Conservation (phyloP, 1,140 invertebrate species). For the Dreissena polymorpha region DNA sequence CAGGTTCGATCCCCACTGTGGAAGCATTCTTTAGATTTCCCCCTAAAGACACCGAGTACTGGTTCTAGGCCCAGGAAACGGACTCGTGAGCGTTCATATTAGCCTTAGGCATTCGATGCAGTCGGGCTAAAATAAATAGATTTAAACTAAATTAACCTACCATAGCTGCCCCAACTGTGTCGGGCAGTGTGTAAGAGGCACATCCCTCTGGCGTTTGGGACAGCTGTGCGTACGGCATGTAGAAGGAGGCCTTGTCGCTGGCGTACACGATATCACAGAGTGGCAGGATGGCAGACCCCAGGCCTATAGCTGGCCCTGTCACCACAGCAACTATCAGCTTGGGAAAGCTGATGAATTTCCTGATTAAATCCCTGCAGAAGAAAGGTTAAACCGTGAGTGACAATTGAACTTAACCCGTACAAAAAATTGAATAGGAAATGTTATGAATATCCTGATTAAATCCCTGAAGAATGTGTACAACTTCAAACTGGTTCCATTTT, state of each 20-base stretch:
- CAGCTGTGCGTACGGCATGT: constrained; percentile 90
- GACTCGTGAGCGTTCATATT: too few relatives aligned
- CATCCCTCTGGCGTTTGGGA: constrained; percentile 91
- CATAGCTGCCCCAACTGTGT: constrained; percentile 88
- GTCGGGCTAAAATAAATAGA: too few relatives aligned
- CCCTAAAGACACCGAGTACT: too few relatives aligned
- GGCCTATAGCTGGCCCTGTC: constrained; percentile 95
- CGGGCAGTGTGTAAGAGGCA: constrained; percentile 90
- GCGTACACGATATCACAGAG: constrained; percentile 95
- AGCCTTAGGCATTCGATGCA: too few relatives aligned
- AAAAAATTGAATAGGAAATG: constrained; percentile 83
- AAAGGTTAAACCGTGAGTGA: too few relatives aligned
- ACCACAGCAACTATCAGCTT: constrained; percentile 95
- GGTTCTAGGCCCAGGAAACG: too few relatives aligned
- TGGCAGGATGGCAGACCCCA: constrained; percentile 89
- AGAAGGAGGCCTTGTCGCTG: constrained; percentile 89
- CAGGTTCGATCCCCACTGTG: too few relatives aligned
- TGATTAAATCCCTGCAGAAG: constrained; percentile 86
- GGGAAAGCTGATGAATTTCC: constrained; percentile 91
- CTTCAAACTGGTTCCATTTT: too few relatives aligned
- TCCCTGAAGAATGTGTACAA: not conserved
- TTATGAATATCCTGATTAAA: constrained; percentile 89
- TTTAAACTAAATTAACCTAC: constrained; percentile 76
- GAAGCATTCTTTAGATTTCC: too few relatives aligned
- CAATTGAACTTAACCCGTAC: constrained; percentile 16